Base-by-base conservation (phyloP, 53 echinoderm and acorn worm species). In the Patiria pectinifera region DNA sequence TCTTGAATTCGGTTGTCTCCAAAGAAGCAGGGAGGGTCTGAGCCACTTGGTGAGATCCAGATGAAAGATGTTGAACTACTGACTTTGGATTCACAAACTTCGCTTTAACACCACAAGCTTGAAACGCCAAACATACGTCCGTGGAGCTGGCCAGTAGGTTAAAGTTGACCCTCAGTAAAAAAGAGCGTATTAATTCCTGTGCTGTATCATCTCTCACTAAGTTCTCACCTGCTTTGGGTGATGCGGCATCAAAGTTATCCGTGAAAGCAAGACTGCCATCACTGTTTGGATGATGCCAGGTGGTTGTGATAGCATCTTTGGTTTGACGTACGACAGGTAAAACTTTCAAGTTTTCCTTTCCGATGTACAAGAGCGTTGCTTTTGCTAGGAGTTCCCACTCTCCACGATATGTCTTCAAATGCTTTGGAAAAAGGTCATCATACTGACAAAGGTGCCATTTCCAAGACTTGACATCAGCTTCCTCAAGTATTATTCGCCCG, bases 341-440 rank as follows among this genome's bases (percentile, higher is more conserved):
- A 69, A 93, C 35, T 1, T 35, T 35, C 35, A 35, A 35, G 35
- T 35, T 35, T 35, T 35, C 35, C 35, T 35, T 35, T 16, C 87
- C 66, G 22, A 93, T 82, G 74, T 87, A 87, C 46, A 18, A 16
- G 25, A 93, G 82, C 11, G 82, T 82, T 11, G 88, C 74, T 48
- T 82, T 87, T 10, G 93, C 93, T n/a, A 93, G 47, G 23, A 87
- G 61, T 16, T 45, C 0, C 93, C 93, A 93, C 53, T 93, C 93
- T 19, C 62, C 87, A 9, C 60, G 53, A 2, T 87, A 59, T 4
- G 44, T 18, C 14, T 87, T 72, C 62, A 72, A 58, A 74, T 75
- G 58, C 44, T 79, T 70, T 21, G 93, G 93, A 69, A 93, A 93
- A 23, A 93, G 75, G 59, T 87, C 59, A 15, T 93, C 75, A 77